A percentile compares a stretch with the other conserved stretches of the same genome.
These are phyloP conservation scores for Micrasema minimum DNA, from an alignment of 1,140 invertebrate species.

Conservation along the genomic window DNA sequence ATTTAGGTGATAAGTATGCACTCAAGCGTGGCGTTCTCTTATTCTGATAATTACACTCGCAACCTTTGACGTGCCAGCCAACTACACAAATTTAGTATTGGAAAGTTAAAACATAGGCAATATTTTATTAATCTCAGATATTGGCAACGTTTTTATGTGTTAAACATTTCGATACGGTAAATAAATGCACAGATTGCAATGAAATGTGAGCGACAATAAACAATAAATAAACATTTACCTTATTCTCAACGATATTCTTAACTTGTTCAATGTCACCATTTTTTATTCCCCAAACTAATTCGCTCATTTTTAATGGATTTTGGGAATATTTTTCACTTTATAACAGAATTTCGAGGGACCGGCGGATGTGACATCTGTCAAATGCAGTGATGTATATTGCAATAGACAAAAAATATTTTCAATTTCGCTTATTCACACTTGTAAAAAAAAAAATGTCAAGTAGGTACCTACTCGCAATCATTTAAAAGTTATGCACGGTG, in stretches of 20 bases:
- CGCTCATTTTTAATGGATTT: constrained; percentile 69
- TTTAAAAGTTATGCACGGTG: too few species aligned
- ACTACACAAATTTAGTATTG: too few species aligned
- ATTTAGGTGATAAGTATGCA: background rate
- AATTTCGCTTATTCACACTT: too few species aligned
- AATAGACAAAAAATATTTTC: too few species aligned
- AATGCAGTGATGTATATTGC: constrained; percentile 16
- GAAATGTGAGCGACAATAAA: background rate
- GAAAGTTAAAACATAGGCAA: too few species aligned
- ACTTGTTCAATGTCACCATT: constrained; percentile 94
- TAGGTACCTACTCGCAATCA: too few species aligned
- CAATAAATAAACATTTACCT: constrained; percentile 66
- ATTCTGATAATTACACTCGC: background rate
- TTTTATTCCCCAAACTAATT: constrained; percentile 92
- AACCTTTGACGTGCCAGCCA: background rate
- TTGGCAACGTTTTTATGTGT: background rate
- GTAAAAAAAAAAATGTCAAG: too few species aligned
- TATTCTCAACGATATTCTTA: constrained; percentile 85
- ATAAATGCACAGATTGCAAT: background rate
- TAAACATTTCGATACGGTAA: background rate
- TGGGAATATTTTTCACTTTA: constrained; percentile 19
- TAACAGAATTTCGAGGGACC: constrained; percentile 23
- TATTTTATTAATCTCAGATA: too few species aligned
- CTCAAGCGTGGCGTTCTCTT: background rate
- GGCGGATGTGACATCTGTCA: constrained; percentile 48